Evolutionary conservation across 2,888 invertebrate genomes (phyloP).

Genomic region (Rapana venosa): DNA sequence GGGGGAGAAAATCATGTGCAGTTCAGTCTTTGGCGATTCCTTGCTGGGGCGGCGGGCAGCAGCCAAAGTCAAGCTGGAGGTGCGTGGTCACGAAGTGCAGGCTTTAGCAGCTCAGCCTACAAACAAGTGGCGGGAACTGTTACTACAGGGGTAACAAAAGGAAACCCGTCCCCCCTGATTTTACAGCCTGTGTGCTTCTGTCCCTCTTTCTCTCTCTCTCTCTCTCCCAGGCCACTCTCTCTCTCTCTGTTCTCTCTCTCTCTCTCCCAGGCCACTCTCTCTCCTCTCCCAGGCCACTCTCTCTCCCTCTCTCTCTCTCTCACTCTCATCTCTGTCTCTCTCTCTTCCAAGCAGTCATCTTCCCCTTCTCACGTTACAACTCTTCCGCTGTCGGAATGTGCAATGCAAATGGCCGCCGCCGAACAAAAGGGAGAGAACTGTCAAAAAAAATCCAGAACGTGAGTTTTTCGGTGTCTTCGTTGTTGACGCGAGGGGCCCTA

Average conservation of each 20-base stretch:
- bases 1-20: not conserved
- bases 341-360: not conserved
- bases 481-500: not conserved
- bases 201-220: not conserved
- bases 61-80: not conserved
- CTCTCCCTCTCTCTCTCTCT: not conserved
- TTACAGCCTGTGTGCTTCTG: not conserved
- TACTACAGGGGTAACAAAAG: slow-evolving; percentile 3
- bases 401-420: slow-evolving; percentile 10
- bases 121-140: slow-evolving; percentile 9
- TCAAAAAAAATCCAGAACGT: not conserved
- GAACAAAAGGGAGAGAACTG: slow-evolving; percentile 13
- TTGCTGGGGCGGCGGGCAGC: too few species aligned
- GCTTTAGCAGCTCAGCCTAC: slow-evolving; percentile 3
- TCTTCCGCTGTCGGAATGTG: not conserved
- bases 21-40: not conserved
- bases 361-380: not conserved
- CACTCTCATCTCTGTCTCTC: not conserved
- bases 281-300: too few species aligned
- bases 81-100: not conserved
- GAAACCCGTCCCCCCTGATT: not conserved
- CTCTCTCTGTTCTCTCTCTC: not conserved
- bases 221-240: not conserved
- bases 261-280: not conserved
- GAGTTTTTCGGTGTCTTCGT: slow-evolving; percentile 10